A percentile compares a stretch with the other conserved stretches of the same genome.
Conservation (phyloP, 2,888 invertebrate genomes). For the Eulithis testata region DNA sequence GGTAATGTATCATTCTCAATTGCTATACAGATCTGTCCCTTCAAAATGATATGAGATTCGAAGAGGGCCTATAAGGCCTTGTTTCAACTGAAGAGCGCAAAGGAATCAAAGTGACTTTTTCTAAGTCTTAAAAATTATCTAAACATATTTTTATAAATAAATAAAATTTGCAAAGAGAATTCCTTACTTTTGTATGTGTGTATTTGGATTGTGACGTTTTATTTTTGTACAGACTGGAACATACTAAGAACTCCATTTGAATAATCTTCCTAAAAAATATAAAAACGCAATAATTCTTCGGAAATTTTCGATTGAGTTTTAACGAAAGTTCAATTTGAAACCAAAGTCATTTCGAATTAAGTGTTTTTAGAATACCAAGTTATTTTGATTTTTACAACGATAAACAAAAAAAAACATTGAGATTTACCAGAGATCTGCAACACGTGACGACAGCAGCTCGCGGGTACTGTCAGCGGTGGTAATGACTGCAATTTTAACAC, state of each 20-base stretch:
- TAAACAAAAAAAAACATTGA: neutral
- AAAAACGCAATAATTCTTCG: conserved; percentile 2
- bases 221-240: conserved; percentile 5
- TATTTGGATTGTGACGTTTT: conserved; percentile 3
- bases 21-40: conserved; percentile 12
- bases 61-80: neutral
- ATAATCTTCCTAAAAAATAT: conserved; percentile 9
- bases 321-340: conserved; percentile 1
- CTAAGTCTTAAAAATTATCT: conserved; percentile 1
- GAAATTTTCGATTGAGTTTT: neutral
- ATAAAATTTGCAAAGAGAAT: conserved; percentile 3
- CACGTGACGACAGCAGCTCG: conserved; percentile 81
- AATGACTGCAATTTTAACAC: conserved; percentile 85
- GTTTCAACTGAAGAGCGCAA: neutral
- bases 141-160: neutral
- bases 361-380: neutral
- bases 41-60: conserved; percentile 3
- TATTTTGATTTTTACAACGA: neutral
- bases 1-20: conserved; percentile 30
- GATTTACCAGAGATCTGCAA: conserved; percentile 50
- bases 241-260: conserved; percentile 9
- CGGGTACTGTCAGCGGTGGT: conserved; percentile 69
- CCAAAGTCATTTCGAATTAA: neutral
- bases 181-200: conserved; percentile 11
- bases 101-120: no score